These are phyloP conservation scores for Lutjanus erythropterus DNA, from an alignment of 2,113 vertebrate genomes.

Conservation along the genomic window DNA sequence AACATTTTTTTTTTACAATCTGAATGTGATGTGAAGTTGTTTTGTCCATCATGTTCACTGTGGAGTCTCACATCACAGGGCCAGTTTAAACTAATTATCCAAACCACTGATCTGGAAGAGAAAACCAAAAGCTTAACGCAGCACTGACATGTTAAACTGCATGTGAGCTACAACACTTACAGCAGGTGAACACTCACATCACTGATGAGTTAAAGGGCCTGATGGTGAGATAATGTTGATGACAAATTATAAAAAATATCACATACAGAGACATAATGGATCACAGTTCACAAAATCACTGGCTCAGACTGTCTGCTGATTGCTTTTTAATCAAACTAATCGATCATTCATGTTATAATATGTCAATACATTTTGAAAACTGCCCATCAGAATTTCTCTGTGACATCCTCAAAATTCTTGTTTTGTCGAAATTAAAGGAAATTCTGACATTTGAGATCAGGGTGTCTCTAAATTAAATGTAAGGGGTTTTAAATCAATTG, in stretches of 20 bases:
- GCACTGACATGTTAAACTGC: neutral
- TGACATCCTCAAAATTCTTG: neutral
- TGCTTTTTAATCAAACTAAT: neutral
- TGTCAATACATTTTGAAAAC: neutral
- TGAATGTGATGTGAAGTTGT: neutral
- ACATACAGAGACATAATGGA: neutral
- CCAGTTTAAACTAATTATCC: constrained; percentile 12
- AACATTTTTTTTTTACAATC: neutral
- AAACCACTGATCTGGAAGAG: constrained; percentile 24
- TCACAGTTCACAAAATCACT: neutral
- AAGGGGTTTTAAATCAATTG: too few relatives aligned
- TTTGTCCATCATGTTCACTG: neutral
- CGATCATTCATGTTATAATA: neutral
- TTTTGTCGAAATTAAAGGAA: neutral
- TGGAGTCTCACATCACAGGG: neutral
- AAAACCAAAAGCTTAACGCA: neutral
- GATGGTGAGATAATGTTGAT: neutral
- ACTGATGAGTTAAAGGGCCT: neutral
- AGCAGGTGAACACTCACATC: neutral
- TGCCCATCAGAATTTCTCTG: neutral
- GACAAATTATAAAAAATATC: neutral
- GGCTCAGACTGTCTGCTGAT: neutral
- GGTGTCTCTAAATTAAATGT: too few relatives aligned
- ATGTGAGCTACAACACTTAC: neutral
- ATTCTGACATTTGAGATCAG: neutral